Evolutionary conservation across 2,797 vertebrate genomes (phyloP), one percentile per base, ranked within the genome.

Genomic region (Cheirogaleus major): DNA sequence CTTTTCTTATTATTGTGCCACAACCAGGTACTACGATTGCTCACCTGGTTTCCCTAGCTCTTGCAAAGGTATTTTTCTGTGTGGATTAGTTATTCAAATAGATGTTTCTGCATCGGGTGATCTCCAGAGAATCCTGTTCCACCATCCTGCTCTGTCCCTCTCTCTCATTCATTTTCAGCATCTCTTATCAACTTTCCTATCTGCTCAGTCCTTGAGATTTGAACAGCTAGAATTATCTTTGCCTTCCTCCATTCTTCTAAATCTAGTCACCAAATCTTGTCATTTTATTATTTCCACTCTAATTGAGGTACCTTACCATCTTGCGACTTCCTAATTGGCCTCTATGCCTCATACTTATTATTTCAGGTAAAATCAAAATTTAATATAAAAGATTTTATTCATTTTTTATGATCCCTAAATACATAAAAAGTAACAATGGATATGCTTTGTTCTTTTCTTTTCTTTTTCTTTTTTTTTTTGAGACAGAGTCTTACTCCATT

Each of bases 361-460:
- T 73, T 73, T 86, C 23, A 84, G 45, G 25, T 78, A 91, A 95
- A 70, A 80, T 73, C 11, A 87, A 50, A 95, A 67, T 59, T 89
- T 91, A 89, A 92, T 7, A 4, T 89, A 84, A 91, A 76, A 96
- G 3, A 88, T 17, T 43, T 55, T 27, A 87, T 41, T 61, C 55
- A 78, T 89, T 80, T 95, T 75, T 95, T 13, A 91, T 79, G 27
- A 59, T 63, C 9, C 4, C 7, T 70, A 96, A 79, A 61, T 73
- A 3, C 41, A 63, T 91, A 78, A 41, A 84, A 94, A 63, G 25
- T 89, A 38, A 72, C 89, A 87, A 75, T 7, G 23, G 61, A 41
- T 32, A 79, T 70, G 17, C 10, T 67, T 69, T 87, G 13, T 76
- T 59, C 79, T 52, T 94, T 84, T 95, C 23, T 63, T 63, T 63